Base-by-base conservation (phyloP, 2,888 invertebrate species). In the Balanococcus diminutus region DNA sequence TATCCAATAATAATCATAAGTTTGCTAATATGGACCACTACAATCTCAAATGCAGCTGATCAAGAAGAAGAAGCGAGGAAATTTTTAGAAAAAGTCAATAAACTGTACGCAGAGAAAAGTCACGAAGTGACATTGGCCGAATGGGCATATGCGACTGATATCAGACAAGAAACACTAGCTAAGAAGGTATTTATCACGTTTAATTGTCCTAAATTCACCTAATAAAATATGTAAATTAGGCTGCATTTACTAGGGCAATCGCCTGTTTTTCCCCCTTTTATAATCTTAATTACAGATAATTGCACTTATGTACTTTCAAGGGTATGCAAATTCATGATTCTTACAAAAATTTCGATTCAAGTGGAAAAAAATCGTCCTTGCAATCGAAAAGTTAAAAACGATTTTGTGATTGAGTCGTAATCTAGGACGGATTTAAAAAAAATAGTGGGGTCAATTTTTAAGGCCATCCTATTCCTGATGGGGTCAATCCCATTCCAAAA, bases 61-160 rank as follows among this genome's bases (percentile, higher is more conserved):
- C 31, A 28, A 42, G 88, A 88, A 86, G 86, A 86, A 39, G 88
- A 88, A 51, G 88, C 87, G 0, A 9, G 82, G 2, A 87, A 86
- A 51, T 88, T 86, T 88, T 91, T 95, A 88, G 88, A 91, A 85
- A 91, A 92, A 87, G 89, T 94, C 36, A 94, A 95, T 89, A 91
- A 91, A 82, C 92, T 92, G 86, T 90, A 92, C n/a, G 93, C 92
- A 0, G 88, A 90, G 82, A 91, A 93, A 88, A 91, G 91, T 87
- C 93, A 94, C 89, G 90, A 91, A n/a, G 92, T 91, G 4, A 91
- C 92, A 0, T 88, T 93, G 2, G 94, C 94, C 0, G 92, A 93
- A 86, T 96, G 96, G 96, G 92, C 91, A 0, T 95, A 95, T 89
- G 93, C 93, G 0, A 94, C 95, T 0, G 94, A 96, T 89, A 92